Conservation (phyloP, 2,888 invertebrate species). For the Hyposoter didymator region DNA sequence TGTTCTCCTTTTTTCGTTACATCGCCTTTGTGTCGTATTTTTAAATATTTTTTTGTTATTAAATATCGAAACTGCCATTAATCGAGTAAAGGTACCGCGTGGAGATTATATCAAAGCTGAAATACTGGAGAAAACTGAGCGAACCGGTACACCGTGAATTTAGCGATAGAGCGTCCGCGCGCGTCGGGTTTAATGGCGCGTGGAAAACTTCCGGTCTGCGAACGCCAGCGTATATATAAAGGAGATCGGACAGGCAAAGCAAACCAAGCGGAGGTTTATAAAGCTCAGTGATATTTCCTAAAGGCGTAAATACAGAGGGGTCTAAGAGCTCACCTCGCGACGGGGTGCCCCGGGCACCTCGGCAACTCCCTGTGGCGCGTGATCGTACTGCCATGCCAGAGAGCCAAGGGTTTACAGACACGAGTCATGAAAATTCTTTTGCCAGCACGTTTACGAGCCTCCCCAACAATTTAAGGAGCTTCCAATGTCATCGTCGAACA, state of each 20-base stretch:
- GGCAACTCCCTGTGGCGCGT: slow-evolving; percentile 55
- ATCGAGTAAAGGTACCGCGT: slow-evolving; percentile 48
- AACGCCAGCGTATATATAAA: slow-evolving; percentile 57
- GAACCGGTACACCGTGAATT: slow-evolving; percentile 54
- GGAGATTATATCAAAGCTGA: slow-evolving; percentile 42
- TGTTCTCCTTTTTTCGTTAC: neutral
- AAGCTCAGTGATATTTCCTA: slow-evolving; percentile 80
- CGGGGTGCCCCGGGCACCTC: slow-evolving; percentile 67
- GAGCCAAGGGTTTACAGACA: slow-evolving; percentile 8
- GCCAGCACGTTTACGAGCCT: slow-evolving; percentile 48
- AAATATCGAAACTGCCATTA: slow-evolving; percentile 37
- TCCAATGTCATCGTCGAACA: slow-evolving; percentile 42
- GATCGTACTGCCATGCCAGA: slow-evolving; percentile 25
- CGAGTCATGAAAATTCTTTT: slow-evolving; percentile 50
- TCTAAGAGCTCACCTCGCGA: slow-evolving; percentile 74
- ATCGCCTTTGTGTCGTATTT: neutral
- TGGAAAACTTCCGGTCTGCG: slow-evolving; percentile 79
- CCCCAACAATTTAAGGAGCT: slow-evolving; percentile 45
- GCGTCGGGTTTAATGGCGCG: slow-evolving; percentile 82
- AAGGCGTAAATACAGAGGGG: slow-evolving; percentile 81
- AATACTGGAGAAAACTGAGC: slow-evolving; percentile 10
- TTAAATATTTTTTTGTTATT: neutral
- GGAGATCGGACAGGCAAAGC: slow-evolving; percentile 23
- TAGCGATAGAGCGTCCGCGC: slow-evolving; percentile 54
- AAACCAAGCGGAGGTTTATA: slow-evolving; percentile 69